Evolutionary conservation across 2,113 vertebrate species (phyloP).

Genomic region (Macrotis lagotis): DNA sequence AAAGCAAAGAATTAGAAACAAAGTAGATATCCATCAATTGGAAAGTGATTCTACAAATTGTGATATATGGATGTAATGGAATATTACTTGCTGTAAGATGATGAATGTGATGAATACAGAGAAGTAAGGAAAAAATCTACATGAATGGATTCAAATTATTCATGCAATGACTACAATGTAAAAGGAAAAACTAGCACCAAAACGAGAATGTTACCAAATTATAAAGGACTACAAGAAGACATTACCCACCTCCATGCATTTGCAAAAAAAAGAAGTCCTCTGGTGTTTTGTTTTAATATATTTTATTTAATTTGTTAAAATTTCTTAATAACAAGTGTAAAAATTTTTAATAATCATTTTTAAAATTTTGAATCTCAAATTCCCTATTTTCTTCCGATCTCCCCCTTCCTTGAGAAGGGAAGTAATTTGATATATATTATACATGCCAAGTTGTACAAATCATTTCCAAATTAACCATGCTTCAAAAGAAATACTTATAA

Average conservation of each 20-base stretch:
- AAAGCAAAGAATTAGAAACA: background rate
- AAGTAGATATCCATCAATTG: background rate
- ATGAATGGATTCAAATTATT: background rate
- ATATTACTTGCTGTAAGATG: background rate
- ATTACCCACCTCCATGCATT: background rate
- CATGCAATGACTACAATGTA: background rate
- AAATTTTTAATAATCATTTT: background rate
- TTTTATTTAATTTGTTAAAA: background rate
- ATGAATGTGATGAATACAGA: background rate
- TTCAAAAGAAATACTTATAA: background rate
- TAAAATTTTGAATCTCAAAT: background rate
- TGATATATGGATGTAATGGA: background rate
- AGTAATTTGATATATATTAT: background rate
- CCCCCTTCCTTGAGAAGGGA: background rate
- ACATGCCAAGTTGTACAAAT: background rate
- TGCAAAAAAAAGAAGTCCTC: background rate
- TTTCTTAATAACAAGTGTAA: background rate
- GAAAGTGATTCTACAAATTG: background rate
- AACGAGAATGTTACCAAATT: background rate
- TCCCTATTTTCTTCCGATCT: background rate
- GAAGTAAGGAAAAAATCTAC: background rate
- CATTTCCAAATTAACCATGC: background rate
- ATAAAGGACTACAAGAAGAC: background rate
- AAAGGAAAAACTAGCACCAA: background rate
- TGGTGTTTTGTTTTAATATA: background rate